Evolutionary conservation across 2,888 invertebrate species (phyloP).

Genomic region (Phortica okadai): DNA sequence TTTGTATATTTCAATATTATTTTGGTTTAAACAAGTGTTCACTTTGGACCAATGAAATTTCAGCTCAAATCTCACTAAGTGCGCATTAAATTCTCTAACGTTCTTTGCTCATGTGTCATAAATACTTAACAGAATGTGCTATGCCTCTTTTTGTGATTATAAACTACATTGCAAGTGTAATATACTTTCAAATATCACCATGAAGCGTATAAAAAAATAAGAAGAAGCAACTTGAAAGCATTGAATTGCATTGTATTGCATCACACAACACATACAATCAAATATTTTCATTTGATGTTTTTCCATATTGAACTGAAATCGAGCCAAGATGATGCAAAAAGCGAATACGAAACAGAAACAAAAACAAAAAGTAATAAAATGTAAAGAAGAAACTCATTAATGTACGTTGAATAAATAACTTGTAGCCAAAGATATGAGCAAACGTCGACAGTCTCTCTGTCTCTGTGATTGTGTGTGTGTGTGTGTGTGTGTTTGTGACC

Average conservation of each 20-base stretch:
- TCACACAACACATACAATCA: neutral
- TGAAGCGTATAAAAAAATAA: neutral
- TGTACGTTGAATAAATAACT: conserved; percentile 22
- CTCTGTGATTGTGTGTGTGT: no score
- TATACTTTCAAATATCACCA: neutral
- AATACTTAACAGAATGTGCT: no score
- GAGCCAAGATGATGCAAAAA: conserved; percentile 15
- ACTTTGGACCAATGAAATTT: no score
- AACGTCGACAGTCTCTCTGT: neutral
- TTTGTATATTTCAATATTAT: no score
- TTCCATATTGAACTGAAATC: conserved; percentile 18
- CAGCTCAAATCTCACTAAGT: no score
- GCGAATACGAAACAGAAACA: neutral
- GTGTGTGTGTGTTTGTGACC: neutral
- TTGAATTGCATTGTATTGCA: conserved; percentile 14
- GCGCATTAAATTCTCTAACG: no score
- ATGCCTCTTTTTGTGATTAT: neutral
- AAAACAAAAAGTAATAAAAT: conserved; percentile 4
- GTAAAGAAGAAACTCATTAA: conserved; percentile 19
- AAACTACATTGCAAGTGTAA: neutral
- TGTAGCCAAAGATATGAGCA: neutral
- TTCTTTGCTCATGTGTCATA: no score
- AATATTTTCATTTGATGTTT: conserved; percentile 20
- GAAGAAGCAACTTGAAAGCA: neutral
- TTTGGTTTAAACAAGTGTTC: no score